Percentiles rank a stretch among this genome's conserved stretches.
Evolutionary conservation across 2,888 invertebrate species (phyloP).

Genomic region (Meteorus cinctellus): DNA sequence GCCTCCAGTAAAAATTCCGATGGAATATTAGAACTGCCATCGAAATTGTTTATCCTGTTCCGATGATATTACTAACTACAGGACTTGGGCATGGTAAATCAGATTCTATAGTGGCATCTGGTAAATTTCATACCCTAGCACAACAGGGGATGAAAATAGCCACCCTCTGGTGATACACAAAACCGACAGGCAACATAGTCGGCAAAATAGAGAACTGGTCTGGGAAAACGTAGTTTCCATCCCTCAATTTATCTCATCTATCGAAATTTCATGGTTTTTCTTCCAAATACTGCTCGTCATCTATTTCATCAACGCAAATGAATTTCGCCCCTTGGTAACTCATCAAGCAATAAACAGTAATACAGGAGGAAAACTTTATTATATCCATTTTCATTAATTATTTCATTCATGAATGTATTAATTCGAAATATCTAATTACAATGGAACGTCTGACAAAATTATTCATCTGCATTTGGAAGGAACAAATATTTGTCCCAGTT

Average conservation of each 20-base stretch:
- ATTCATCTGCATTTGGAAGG: too few species aligned
- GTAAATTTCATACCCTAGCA: not conserved
- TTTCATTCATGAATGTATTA: too few species aligned
- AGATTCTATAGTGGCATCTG: not conserved
- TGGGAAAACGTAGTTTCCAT: not conserved
- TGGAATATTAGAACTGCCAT: not conserved
- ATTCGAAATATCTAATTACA: too few species aligned
- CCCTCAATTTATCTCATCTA: not conserved
- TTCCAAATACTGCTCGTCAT: too few species aligned
- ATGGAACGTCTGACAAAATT: too few species aligned
- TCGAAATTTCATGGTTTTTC: too few species aligned
- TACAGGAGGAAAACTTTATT: too few species aligned
- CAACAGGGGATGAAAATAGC: not conserved
- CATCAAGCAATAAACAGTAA: too few species aligned
- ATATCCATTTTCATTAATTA: too few species aligned
- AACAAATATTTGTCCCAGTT: constrained; percentile 1
- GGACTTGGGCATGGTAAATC: not conserved
- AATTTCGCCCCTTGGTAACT: too few species aligned
- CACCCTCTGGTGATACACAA: not conserved
- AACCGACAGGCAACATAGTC: not conserved
- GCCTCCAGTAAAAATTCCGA: too few species aligned
- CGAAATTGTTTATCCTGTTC: not conserved
- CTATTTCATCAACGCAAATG: too few species aligned
- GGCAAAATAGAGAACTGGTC: not conserved
- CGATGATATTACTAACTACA: not conserved